Conservation (phyloP, 1,140 invertebrate species). For the Habropoda laboriosa region DNA sequence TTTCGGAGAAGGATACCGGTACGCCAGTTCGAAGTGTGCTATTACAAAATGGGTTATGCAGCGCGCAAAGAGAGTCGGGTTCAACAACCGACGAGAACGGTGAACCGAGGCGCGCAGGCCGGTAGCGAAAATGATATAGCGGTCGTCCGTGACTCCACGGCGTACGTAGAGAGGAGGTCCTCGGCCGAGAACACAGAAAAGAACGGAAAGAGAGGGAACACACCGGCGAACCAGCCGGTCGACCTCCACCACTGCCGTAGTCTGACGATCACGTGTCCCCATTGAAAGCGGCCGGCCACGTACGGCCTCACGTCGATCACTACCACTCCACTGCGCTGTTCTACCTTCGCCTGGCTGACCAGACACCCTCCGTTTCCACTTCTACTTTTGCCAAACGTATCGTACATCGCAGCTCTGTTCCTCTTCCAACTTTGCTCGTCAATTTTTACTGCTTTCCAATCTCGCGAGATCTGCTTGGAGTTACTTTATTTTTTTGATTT, state of each 20-base stretch:
- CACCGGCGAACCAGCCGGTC: constrained; percentile 35
- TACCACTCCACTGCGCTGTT: constrained; percentile 65
- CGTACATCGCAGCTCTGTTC: not conserved
- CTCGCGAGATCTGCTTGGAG: too few relatives aligned
- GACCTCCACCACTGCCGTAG: constrained; percentile 57
- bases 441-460: too few relatives aligned
- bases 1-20: constrained; percentile 58
- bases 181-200: constrained; percentile 39
- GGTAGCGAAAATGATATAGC: constrained; percentile 79
- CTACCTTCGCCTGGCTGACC: constrained; percentile 55
- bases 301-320: constrained; percentile 72
- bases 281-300: constrained; percentile 76
- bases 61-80: constrained; percentile 77
- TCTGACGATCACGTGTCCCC: constrained; percentile 71
- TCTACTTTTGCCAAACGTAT: constrained; percentile 76
- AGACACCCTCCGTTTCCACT: constrained; percentile 72
- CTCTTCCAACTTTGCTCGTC: too few relatives aligned
- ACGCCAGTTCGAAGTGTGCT: constrained; percentile 78
- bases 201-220: constrained; percentile 33
- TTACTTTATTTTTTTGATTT: too few relatives aligned
- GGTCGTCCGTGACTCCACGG: constrained; percentile 72
- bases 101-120: constrained; percentile 70
- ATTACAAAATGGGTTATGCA: constrained; percentile 82
- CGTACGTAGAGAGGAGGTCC: constrained; percentile 53
- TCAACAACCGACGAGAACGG: constrained; percentile 77